phyloP scores from a whole-genome alignment of 1,140 invertebrate genomes.

The Dysdera silvatica region DNA sequence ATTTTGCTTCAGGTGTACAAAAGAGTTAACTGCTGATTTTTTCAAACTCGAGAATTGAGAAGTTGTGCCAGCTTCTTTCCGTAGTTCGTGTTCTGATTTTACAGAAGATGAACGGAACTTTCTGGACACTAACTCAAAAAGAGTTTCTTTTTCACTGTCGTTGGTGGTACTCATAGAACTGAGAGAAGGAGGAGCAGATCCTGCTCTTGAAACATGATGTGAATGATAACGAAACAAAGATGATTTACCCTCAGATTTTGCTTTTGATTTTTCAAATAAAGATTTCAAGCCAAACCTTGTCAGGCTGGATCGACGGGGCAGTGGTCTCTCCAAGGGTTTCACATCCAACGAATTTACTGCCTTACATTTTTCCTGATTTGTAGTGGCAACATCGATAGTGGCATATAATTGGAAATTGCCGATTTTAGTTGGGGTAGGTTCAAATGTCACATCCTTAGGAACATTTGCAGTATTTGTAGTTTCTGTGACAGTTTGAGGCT shows the following conservation, averaged over 20 bases:
- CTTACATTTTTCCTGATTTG: too few relatives aligned
- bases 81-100: constrained; percentile 7
- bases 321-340: constrained; percentile 30
- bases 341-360: too few relatives aligned
- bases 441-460: too few relatives aligned
- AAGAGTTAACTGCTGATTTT: too few relatives aligned
- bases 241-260: constrained; percentile 8
- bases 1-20: too few relatives aligned
- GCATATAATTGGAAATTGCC: too few relatives aligned
- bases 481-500: too few relatives aligned
- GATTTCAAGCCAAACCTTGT: constrained; percentile 46
- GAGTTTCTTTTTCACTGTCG: constrained; percentile 13
- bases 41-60: too few relatives aligned
- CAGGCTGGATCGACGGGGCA: constrained; percentile 45
- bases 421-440: too few relatives aligned
- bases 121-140: constrained; percentile 11
- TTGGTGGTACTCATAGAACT: constrained; percentile 15
- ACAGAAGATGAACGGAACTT: constrained; percentile 27
- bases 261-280: constrained; percentile 44
- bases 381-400: too few relatives aligned
- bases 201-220: constrained; percentile 20
- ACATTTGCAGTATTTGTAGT: too few relatives aligned
- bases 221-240: constrained; percentile 16
- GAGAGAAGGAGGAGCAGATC: constrained; percentile 23
- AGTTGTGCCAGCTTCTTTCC: too few relatives aligned